These are phyloP conservation scores for Xerus inauris DNA, from an alignment of 2,113 vertebrate genomes.

Conservation along the genomic window DNA sequence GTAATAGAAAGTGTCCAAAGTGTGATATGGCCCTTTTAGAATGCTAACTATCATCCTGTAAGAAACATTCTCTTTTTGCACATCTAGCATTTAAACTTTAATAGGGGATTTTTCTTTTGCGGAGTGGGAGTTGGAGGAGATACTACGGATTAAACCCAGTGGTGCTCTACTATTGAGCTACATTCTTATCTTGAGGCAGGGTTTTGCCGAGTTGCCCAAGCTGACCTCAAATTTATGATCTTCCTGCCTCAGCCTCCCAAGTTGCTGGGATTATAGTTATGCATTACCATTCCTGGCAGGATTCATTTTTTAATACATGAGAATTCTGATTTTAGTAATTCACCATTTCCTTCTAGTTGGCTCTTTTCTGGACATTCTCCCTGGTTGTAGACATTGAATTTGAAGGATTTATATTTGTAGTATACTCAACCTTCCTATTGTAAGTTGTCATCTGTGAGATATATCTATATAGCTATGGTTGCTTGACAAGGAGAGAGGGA, in stretches of 20 bases:
- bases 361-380: slow-evolving; percentile 13
- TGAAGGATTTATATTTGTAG: neutral
- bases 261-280: too few relatives aligned
- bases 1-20: neutral
- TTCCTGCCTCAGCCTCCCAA: too few relatives aligned
- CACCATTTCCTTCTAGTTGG: neutral
- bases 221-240: too few relatives aligned
- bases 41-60: neutral
- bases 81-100: too few relatives aligned
- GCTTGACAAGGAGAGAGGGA: neutral
- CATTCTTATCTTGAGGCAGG: neutral
- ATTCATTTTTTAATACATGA: neutral
- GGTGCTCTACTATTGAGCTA: too few relatives aligned
- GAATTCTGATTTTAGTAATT: slow-evolving; percentile 26
- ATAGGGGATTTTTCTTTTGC: too few relatives aligned
- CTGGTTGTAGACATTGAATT: neutral
- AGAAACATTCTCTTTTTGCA: neutral
- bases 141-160: too few relatives aligned
- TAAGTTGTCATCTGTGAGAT: neutral
- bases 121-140: too few relatives aligned
- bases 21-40: neutral
- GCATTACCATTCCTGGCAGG: too few relatives aligned
- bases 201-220: too few relatives aligned
- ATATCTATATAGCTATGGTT: neutral
- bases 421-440: neutral